phyloP scores from a whole-genome alignment of 35 echinoderm and acorn worm species.

The Diadema setosum region DNA sequence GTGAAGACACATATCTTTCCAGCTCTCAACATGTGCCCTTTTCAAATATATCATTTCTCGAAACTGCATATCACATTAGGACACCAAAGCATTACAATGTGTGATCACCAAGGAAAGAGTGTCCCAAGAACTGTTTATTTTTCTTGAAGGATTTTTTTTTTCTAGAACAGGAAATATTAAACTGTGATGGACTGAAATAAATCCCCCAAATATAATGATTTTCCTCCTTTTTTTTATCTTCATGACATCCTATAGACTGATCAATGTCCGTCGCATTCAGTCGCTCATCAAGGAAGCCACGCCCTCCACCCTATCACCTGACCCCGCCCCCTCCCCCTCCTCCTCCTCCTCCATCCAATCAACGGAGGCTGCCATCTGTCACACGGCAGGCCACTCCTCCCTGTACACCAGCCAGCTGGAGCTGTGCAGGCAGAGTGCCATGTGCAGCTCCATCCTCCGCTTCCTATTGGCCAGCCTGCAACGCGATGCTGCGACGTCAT shows the following conservation, averaged over 20 bases:
- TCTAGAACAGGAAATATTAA: no score
- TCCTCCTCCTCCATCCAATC: no score
- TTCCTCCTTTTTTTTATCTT: neutral
- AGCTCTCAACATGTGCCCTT: no score
- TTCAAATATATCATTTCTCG: no score
- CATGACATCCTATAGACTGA: neutral
- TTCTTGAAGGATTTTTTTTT: no score
- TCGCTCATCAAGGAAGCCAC: slow-evolving; percentile 13
- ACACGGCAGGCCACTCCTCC: neutral
- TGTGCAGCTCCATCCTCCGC: slow-evolving; percentile 12
- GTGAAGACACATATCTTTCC: no score
- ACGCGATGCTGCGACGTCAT: neutral
- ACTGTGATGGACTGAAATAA: no score
- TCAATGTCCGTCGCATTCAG: slow-evolving; percentile 15
- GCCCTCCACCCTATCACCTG: neutral
- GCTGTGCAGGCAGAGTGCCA: neutral
- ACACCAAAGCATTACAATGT: no score
- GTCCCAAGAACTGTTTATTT: no score
- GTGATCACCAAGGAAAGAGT: no score
- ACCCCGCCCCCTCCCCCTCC: neutral
- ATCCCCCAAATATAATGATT: no score
- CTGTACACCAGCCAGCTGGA: neutral
- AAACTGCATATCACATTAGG: no score
- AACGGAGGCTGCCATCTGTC: neutral
- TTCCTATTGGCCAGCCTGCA: slow-evolving; percentile 4